phyloP scores from a whole-genome alignment of 2,888 invertebrate genomes.

The Cartodere bifasciata region DNA sequence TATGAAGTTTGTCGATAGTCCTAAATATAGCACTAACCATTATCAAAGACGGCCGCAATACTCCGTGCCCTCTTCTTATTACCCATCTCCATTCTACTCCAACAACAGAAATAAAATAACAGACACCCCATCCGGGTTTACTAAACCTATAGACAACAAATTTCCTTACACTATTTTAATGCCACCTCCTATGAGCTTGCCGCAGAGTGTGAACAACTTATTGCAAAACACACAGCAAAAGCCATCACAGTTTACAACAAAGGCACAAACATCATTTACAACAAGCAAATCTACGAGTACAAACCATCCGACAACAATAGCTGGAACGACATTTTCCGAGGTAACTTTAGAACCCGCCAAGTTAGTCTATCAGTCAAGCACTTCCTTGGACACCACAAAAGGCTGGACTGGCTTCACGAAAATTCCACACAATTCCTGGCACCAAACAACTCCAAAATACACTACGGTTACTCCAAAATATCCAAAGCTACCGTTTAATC shows the following conservation, averaged over 20 bases:
- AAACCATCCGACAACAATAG: slow-evolving; percentile 14
- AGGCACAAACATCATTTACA: too few relatives aligned
- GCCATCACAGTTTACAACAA: slow-evolving; percentile 6
- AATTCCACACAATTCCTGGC: slow-evolving; percentile 11
- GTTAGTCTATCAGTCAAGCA: slow-evolving; percentile 51
- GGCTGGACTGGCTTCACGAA: slow-evolving; percentile 32
- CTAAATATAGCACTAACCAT: slow-evolving; percentile 34
- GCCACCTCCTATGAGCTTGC: slow-evolving; percentile 55
- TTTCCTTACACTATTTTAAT: slow-evolving; percentile 54
- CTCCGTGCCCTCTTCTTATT: slow-evolving; percentile 34
- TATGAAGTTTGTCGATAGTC: slow-evolving; percentile 38
- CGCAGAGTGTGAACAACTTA: too few relatives aligned
- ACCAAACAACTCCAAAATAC: slow-evolving; percentile 15
- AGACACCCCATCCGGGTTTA: slow-evolving; percentile 16
- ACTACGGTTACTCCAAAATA: too few relatives aligned
- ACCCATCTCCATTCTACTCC: slow-evolving; percentile 25
- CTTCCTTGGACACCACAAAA: slow-evolving; percentile 33
- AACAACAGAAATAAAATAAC: slow-evolving; percentile 25
- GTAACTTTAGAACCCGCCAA: slow-evolving; percentile 50
- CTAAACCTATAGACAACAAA: slow-evolving; percentile 37
- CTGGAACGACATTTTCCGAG: slow-evolving; percentile 23
- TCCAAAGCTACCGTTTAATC: too few relatives aligned
- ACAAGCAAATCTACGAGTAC: slow-evolving; percentile 9
- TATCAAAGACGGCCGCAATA: slow-evolving; percentile 28
- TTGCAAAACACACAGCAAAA: slow-evolving; percentile 7